Conservation (phyloP, 2,888 invertebrate genomes). For the Imbricaverruca yamaguchii region DNA sequence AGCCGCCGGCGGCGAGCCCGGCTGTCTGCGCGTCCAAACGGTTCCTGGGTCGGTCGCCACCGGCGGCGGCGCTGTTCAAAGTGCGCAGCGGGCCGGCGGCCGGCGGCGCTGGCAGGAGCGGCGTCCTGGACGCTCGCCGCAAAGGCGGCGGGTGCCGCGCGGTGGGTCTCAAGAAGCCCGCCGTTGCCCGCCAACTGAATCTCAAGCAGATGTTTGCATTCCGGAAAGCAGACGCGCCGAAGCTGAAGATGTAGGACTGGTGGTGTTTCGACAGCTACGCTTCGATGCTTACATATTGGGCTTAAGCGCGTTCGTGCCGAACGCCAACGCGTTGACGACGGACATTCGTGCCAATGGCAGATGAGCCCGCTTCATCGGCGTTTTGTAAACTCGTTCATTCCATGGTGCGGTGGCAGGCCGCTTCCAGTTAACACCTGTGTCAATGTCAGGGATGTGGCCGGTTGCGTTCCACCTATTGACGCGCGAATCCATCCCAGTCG, state of each 20-base stretch:
- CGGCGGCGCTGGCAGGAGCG: neutral
- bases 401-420: too few species aligned
- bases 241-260: neutral
- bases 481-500: too few species aligned
- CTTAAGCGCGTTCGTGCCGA: too few species aligned
- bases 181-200: constrained; percentile 23
- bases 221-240: neutral
- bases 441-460: too few species aligned
- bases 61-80: neutral
- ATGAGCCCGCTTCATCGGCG: too few species aligned
- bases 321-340: too few species aligned
- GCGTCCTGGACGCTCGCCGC: neutral
- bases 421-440: too few species aligned
- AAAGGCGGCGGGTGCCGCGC: neutral
- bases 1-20: neutral
- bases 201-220: constrained; percentile 26
- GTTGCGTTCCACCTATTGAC: too few species aligned
- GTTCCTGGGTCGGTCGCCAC: neutral
- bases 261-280: too few species aligned
- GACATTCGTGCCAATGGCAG: too few species aligned
- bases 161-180: neutral
- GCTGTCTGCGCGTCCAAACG: neutral
- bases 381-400: too few species aligned
- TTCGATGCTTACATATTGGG: too few species aligned
- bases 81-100: neutral